Evolutionary conservation across 2,113 vertebrate species (phyloP), one percentile per base, ranked within the genome.

Genomic region (Microtus oregoni): DNA sequence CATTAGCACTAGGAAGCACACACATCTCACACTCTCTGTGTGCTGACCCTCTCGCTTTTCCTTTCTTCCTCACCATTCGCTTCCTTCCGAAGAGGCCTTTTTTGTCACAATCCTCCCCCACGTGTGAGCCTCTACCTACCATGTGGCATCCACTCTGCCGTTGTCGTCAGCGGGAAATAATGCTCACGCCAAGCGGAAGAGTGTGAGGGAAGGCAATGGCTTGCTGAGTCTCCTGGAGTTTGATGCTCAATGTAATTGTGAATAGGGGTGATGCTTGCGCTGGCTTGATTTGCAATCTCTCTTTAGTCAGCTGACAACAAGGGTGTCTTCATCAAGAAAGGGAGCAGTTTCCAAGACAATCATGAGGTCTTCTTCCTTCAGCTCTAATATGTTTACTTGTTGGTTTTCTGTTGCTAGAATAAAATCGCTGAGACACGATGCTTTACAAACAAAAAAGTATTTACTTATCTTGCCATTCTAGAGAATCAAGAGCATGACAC

Each of bases 241-340:
- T 89, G 38, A 44, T 15, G 14, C 0, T 3, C 0, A 1, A 3
- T 26, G 28, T 14, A 13, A 77, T 20, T 3, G 1, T 38, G n/a
- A 70, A 28, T 10, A 1, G 26, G 20, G 50, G 13, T 6, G 19
- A n/a, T 17, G 8, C 10, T 61, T 32, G 22, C 82, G 77, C 93
- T 94, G 55, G 13, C 65, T 44, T 89, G 79, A 89, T 94, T 94
- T 86, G 38, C 91, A 92, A 30, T 0, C 0, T 0, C 14, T 30
- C 52, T 0, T 92, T n/a, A 73, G 95, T 95, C 82, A 97, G 94
- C 7, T 91, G 24, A 95, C 15, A 96, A 50, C 4, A 0, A 96
- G 90, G 32, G n/a, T 58, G n/a, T 70, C 86, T 90, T 98, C 67
- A 92, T 72, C 67, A 88, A 32, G 38, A 58, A 86, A 41, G 93